Evolutionary conservation across 37 sponge, comb jelly and placozoan species (phyloP).

Genomic region (Agelas oroides): DNA sequence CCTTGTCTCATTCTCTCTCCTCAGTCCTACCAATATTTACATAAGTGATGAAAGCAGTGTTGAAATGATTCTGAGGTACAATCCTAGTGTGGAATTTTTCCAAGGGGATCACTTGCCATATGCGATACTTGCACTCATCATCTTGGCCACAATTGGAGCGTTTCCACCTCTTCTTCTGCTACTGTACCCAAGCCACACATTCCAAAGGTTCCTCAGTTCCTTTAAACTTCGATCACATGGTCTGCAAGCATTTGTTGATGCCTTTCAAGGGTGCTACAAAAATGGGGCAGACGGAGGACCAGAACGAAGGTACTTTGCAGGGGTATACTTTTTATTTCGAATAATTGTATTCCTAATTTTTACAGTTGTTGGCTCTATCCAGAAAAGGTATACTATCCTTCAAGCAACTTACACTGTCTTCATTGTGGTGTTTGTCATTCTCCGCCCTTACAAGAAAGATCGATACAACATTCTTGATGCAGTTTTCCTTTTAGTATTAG

Average conservation of each 20-base stretch:
- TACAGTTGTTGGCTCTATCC: background rate
- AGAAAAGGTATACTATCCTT: background rate
- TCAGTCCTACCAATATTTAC: constrained; percentile 8
- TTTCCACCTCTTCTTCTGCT: constrained; percentile 42
- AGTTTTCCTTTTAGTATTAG: constrained; percentile 19
- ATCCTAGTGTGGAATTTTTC: constrained; percentile 32
- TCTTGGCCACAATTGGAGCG: constrained; percentile 25
- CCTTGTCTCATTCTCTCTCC: constrained; percentile 17
- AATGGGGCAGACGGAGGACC: constrained; percentile 24
- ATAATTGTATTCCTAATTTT: constrained; percentile 16
- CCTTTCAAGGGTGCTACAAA: constrained; percentile 64
- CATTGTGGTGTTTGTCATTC: background rate
- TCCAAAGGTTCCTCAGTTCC: constrained; percentile 22
- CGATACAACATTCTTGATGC: constrained; percentile 34
- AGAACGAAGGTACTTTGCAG: constrained; percentile 53
- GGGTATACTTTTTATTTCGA: constrained; percentile 48
- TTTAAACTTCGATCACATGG: background rate
- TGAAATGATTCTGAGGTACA: background rate
- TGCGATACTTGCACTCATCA: constrained; percentile 6
- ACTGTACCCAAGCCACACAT: constrained; percentile 30
- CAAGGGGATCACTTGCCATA: constrained; percentile 18
- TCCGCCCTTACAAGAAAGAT: constrained; percentile 51
- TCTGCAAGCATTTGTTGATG: constrained; percentile 39
- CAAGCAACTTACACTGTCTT: background rate
- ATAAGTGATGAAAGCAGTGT: background rate